These are phyloP conservation scores for Cryptotis parvus DNA, from an alignment of 2,113 vertebrate species.

Conservation along the genomic window DNA sequence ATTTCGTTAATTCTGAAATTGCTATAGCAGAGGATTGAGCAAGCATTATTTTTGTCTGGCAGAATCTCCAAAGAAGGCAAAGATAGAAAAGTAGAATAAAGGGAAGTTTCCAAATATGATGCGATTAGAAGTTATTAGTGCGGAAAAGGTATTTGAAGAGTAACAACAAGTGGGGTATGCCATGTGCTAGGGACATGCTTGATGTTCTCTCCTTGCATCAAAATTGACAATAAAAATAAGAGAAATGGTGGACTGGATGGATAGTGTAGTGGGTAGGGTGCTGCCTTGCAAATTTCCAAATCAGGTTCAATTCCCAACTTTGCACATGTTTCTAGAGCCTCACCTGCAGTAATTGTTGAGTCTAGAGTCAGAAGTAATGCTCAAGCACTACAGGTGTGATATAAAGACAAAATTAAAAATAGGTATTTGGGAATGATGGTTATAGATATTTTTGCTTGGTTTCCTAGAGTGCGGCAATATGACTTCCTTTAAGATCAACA, in stretches of 20 bases:
- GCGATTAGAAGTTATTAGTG: background rate
- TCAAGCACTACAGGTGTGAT: too few relatives aligned
- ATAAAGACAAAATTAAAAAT: background rate
- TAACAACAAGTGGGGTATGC: background rate
- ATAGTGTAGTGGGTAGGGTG: too few relatives aligned
- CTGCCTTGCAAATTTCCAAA: too few relatives aligned
- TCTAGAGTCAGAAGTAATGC: too few relatives aligned
- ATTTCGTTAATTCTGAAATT: background rate
- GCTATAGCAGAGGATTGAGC: background rate
- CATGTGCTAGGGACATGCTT: background rate
- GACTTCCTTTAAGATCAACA: too few relatives aligned
- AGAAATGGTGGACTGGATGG: too few relatives aligned
- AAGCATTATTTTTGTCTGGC: background rate
- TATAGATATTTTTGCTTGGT: background rate
- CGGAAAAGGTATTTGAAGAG: background rate
- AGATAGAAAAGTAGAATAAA: background rate
- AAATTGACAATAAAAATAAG: background rate
- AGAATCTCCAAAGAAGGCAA: background rate
- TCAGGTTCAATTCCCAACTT: too few relatives aligned
- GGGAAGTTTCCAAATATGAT: background rate
- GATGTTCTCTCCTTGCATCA: background rate
- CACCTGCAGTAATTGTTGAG: too few relatives aligned
- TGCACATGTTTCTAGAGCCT: too few relatives aligned
- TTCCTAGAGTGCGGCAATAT: background rate
- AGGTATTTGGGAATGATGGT: background rate